These are phyloP conservation scores for Diloba caeruleocephala DNA, from an alignment of 2,888 invertebrate genomes.

Conservation along the genomic window DNA sequence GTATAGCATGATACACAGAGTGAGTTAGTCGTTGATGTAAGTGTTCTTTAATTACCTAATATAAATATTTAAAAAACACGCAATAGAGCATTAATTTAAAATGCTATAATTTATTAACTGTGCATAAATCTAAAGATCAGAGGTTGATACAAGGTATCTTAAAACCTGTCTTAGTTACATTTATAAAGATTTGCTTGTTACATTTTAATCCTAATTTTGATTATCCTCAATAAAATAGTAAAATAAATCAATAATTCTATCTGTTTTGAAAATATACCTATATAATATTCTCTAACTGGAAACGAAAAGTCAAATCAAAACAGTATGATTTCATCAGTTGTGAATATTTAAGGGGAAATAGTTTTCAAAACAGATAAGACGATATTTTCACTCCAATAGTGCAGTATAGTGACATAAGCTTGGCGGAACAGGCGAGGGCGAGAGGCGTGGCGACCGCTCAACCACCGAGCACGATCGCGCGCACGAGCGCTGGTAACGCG, in stretches of 20 bases:
- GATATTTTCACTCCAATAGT: constrained; percentile 6
- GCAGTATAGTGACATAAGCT: constrained; percentile 40
- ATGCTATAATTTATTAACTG: constrained; percentile 26
- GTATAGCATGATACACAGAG: constrained; percentile 55
- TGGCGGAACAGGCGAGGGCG: constrained; percentile 83
- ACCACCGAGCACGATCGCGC: constrained; percentile 87
- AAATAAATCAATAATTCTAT: constrained; percentile 17
- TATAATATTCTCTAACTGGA: too few species aligned
- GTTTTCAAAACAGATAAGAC: constrained; percentile 26
- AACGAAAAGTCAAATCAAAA: too few species aligned
- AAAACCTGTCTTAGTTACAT: constrained; percentile 32
- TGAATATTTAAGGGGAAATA: background rate
- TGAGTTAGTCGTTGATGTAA: constrained; percentile 54
- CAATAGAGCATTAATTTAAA: constrained; percentile 19
- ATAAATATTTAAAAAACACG: constrained; percentile 51
- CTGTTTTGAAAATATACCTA: constrained; percentile 19
- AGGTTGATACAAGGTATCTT: constrained; percentile 17
- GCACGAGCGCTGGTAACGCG: constrained; percentile 90
- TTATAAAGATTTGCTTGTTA: constrained; percentile 38
- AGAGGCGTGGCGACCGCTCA: constrained; percentile 86
- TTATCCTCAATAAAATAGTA: constrained; percentile 28
- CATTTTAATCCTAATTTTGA: constrained; percentile 27
- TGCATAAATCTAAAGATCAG: constrained; percentile 16
- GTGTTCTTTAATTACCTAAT: constrained; percentile 49
- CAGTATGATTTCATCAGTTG: too few species aligned